Evolutionary conservation across 2,113 vertebrate genomes (phyloP), one percentile per base, ranked within the genome.

Genomic region (Sceloporus tristichus): DNA sequence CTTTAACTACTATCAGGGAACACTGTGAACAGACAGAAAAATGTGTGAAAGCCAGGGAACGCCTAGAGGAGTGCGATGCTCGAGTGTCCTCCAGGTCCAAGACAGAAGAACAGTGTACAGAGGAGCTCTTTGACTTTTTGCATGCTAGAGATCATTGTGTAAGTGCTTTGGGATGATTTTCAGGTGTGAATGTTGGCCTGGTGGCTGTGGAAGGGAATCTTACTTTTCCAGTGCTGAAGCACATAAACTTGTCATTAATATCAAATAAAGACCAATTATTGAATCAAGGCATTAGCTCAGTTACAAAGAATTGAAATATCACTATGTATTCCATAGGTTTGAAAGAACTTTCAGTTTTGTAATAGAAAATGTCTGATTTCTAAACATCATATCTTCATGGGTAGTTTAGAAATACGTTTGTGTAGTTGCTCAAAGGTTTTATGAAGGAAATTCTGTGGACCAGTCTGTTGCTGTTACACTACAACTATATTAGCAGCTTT

Each of bases 71-170:
- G 27, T 98, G 98, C 42, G 96, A 97, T 7, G 87, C 95, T 0
- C 94, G 98, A 5, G 98, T 98, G 4, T 88, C 93, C 73, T 97
- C 98, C 9, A 96, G 97, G 65, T 97, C 98, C 82, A 66, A 90
- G 5, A 98, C 98, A 0, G 75, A 82, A 11, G 98, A 99, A 91
- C 97, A 98, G 5, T 99, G 98, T 92, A 98, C 98, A 0, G 98
- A 99, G 93, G 98, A 99, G 94, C 98, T 99, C 3, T 98, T 99
- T 73, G 98, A 99, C 88, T 99, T 99, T 91, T 94, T 99, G 85
- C 98, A 98, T 7, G 98, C 98, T 82, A 96, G 98, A 88, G 98
- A 99, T 94, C 98, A 99, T 93, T 99, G 98, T 13, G 98, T 99
- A 94, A 98, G 97, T 96, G 0, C 84, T 34, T 3, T 34, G 88